Percentiles rank a stretch among this genome's conserved stretches.
Evolutionary conservation across 2,888 invertebrate species (phyloP).

Genomic region (Phlogophora meticulosa): DNA sequence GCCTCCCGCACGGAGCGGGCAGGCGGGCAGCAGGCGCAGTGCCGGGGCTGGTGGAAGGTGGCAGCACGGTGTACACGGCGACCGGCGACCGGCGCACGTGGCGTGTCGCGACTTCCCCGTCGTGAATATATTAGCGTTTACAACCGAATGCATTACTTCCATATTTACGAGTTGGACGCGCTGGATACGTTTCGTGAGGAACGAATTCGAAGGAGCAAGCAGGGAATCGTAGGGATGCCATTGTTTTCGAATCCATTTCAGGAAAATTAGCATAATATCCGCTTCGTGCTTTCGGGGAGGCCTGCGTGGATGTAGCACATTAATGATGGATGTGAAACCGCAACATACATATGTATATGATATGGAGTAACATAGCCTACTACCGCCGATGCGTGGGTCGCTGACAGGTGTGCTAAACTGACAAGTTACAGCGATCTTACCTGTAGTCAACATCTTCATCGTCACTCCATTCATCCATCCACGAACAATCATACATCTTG

Average conservation of each 20-base stretch:
- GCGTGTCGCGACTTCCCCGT: constrained; percentile 70
- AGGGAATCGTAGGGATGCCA: constrained; percentile 11
- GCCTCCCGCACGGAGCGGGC: too few relatives aligned
- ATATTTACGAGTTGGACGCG: constrained; percentile 27
- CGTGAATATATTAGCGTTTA: constrained; percentile 61
- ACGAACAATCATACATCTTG: constrained; percentile 29
- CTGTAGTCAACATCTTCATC: constrained; percentile 55
- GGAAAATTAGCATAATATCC: constrained; percentile 31
- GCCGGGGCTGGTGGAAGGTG: too few relatives aligned
- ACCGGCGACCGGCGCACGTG: constrained; percentile 54
- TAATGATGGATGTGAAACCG: not conserved
- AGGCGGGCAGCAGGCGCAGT: constrained; percentile 3
- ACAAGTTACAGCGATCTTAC: constrained; percentile 30
- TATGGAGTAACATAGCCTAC: too few relatives aligned
- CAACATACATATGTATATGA: not conserved
- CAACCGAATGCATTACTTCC: constrained; percentile 44
- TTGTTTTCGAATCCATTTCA: constrained; percentile 12
- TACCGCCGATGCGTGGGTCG: too few relatives aligned
- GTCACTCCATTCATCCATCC: constrained; percentile 58
- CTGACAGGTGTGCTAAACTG: not conserved
- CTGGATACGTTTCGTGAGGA: constrained; percentile 30
- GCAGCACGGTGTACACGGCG: too few relatives aligned
- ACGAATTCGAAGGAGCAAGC: constrained; percentile 15
- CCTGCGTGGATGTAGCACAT: not conserved
- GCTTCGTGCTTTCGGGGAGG: constrained; percentile 7